Evolutionary conservation across 2,113 vertebrate species (phyloP).

Genomic region (Thinocorus orbignyianus): DNA sequence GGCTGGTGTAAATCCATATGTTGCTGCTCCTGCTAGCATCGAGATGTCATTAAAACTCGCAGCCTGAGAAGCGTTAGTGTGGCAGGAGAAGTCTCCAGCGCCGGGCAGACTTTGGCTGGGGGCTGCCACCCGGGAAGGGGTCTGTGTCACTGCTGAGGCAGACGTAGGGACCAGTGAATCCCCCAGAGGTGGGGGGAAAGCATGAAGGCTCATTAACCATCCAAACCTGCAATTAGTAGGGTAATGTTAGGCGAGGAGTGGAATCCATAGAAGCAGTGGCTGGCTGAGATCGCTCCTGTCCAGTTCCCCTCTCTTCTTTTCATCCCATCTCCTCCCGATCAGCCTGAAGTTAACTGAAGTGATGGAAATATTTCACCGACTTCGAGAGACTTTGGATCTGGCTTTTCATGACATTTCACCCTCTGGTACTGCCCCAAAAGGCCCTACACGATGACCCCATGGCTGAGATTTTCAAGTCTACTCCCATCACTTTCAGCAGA

Average conservation of each 20-base stretch:
- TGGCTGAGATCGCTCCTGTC: neutral
- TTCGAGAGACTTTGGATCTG: neutral
- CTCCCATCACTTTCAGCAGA: slow-evolving; percentile 31
- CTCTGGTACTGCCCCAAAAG: neutral
- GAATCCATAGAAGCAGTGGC: neutral
- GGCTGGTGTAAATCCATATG: neutral
- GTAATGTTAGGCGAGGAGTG: rapidly evolving
- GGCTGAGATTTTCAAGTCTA: neutral
- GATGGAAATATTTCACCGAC: neutral
- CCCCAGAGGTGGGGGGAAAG: neutral
- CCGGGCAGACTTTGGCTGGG: neutral
- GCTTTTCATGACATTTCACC: neutral
- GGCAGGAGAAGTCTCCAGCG: neutral
- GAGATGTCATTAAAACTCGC: neutral
- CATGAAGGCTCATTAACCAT: neutral
- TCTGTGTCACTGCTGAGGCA: neutral
- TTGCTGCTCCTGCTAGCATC: neutral
- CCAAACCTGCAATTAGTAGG: neutral
- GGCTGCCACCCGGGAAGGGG: neutral
- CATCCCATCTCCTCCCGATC: neutral
- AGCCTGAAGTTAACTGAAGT: neutral
- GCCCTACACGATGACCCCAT: neutral
- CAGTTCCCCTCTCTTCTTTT: neutral
- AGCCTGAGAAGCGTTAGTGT: neutral
- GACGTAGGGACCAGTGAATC: rapidly evolving